phyloP scores from a whole-genome alignment of 1,140 invertebrate species.

The Drosophila dunni region DNA sequence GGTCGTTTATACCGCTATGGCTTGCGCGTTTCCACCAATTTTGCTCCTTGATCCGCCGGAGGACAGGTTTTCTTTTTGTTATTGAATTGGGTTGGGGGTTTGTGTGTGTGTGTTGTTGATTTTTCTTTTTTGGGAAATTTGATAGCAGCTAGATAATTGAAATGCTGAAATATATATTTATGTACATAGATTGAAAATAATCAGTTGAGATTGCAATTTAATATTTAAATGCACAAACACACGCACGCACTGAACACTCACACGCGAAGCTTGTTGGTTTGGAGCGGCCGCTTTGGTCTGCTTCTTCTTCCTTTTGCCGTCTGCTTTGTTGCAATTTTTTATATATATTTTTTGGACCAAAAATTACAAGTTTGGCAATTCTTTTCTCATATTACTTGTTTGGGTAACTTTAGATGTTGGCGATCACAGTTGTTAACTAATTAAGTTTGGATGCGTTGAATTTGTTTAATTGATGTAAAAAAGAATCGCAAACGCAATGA shows the following conservation, averaged over 20 bases:
- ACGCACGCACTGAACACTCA: slow-evolving; percentile 24
- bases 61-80: slow-evolving; percentile 22
- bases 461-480: slow-evolving; percentile 77
- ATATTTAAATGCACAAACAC: slow-evolving; percentile 38
- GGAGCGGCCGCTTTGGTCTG: slow-evolving; percentile 54
- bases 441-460: slow-evolving; percentile 75
- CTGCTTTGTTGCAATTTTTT: slow-evolving; percentile 75
- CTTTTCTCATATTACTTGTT: slow-evolving; percentile 57
- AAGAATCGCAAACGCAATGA: slow-evolving; percentile 82
- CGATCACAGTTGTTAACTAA: slow-evolving; percentile 80
- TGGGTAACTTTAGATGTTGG: slow-evolving; percentile 60
- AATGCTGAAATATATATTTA: slow-evolving; percentile 51
- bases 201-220: slow-evolving; percentile 28
- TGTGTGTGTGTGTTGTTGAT: not conserved
- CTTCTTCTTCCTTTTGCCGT: slow-evolving; percentile 63
- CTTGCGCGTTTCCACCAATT: slow-evolving; percentile 18
- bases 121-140: slow-evolving; percentile 15
- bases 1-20: slow-evolving; percentile 16
- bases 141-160: slow-evolving; percentile 21
- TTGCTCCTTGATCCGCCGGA: slow-evolving; percentile 16
- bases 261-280: slow-evolving; percentile 50
- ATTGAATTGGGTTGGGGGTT: not conserved
- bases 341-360: slow-evolving; percentile 6
- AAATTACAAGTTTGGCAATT: slow-evolving; percentile 76
- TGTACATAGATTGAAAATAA: slow-evolving; percentile 20